phyloP scores from a whole-genome alignment of 2,888 invertebrate species.

The Tetragnatha montana region DNA sequence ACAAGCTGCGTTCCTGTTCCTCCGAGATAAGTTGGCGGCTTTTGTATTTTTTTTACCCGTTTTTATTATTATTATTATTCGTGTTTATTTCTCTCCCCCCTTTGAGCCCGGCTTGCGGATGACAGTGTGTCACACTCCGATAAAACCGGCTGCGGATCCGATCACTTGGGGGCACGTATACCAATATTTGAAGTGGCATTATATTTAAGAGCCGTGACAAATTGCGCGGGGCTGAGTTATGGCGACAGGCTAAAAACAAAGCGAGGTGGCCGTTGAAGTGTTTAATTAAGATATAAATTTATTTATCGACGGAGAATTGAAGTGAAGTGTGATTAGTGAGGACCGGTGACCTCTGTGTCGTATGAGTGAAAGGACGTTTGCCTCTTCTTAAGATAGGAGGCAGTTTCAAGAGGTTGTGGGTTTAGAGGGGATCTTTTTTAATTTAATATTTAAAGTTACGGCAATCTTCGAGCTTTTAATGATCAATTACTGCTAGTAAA shows the following conservation, averaged over 20 bases:
- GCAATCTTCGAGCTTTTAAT: too few relatives aligned
- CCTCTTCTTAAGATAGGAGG: neutral
- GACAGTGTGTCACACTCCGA: conserved; percentile 69
- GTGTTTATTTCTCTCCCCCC: conserved; percentile 40
- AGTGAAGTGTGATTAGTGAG: neutral
- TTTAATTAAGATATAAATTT: neutral
- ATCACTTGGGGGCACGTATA: conserved; percentile 49
- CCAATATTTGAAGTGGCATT: conserved; percentile 28
- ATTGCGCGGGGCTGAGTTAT: neutral
- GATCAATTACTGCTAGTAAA: too few relatives aligned
- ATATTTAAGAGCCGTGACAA: conserved; percentile 32
- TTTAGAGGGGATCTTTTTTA: neutral
- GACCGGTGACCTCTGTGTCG: neutral
- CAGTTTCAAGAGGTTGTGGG: neutral
- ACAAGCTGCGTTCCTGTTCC: conserved; percentile 60
- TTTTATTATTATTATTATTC: conserved; percentile 18
- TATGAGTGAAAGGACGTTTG: neutral
- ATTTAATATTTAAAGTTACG: too few relatives aligned
- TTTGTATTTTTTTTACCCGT: conserved; percentile 10
- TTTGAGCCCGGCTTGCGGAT: conserved; percentile 59
- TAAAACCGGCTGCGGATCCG: conserved; percentile 43
- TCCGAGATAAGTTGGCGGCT: conserved; percentile 60
- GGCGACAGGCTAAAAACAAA: neutral
- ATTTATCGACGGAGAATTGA: neutral
- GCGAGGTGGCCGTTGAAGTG: neutral